Evolutionary conservation across 2,888 invertebrate species (phyloP).

Genomic region (Drosophila falleni): DNA sequence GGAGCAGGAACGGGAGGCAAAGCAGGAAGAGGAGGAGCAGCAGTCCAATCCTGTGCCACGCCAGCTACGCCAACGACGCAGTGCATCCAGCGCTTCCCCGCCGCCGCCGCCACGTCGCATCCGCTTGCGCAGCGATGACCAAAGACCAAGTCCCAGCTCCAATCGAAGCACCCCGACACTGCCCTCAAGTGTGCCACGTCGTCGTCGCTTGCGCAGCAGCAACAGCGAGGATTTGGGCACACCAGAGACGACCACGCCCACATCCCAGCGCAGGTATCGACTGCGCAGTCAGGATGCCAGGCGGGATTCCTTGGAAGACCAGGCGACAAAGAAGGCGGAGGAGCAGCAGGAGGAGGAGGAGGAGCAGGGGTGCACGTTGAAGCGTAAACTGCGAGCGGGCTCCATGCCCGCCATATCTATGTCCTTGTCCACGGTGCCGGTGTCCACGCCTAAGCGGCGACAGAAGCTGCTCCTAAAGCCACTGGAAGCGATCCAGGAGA

Average conservation of each 20-base stretch:
- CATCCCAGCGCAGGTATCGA: neutral
- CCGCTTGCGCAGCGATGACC: constrained; percentile 27
- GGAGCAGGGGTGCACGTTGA: neutral
- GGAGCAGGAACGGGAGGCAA: neutral
- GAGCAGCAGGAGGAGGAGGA: too few relatives aligned
- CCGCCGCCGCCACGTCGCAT: constrained; percentile 5
- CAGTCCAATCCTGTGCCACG: constrained; percentile 4
- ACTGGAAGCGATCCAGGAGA: constrained; percentile 28
- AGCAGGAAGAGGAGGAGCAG: constrained; percentile 7
- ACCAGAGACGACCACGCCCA: neutral
- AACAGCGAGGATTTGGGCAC: neutral
- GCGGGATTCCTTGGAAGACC: neutral
- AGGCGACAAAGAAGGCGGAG: neutral
- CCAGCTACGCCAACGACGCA: neutral
- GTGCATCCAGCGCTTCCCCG: neutral
- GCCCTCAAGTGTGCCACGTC: neutral
- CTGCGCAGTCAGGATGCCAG: neutral
- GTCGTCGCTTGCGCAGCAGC: constrained; percentile 1
- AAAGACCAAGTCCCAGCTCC: neutral
- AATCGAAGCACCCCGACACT: constrained; percentile 13
- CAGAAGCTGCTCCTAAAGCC: neutral
- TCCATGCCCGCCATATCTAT: constrained; percentile 33
- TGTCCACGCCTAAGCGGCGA: constrained; percentile 33
- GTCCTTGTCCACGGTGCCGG: constrained; percentile 5
- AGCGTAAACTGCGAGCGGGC: constrained; percentile 23